Conservation (phyloP, 2,113 vertebrate species). For the Antechinus flavipes region DNA sequence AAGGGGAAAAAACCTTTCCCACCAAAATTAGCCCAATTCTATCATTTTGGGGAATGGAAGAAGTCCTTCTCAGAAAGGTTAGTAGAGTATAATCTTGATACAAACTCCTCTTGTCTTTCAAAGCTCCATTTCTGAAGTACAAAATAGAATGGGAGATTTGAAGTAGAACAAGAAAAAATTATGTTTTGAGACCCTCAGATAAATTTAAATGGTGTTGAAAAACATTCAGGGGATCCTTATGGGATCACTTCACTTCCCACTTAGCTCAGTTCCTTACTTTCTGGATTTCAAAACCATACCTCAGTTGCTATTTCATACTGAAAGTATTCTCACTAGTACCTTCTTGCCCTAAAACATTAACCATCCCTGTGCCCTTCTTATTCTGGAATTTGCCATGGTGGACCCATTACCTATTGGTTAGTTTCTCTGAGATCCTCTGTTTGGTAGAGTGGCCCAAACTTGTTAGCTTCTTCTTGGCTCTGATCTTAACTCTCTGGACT, state of each 20-base stretch:
- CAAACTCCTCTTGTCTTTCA: background rate
- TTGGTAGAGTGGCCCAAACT: background rate
- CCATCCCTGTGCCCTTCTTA: background rate
- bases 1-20: background rate
- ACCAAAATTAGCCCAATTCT: background rate
- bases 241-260: background rate
- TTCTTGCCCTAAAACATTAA: background rate
- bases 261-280: background rate
- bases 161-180: background rate
- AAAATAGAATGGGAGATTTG: background rate
- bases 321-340: background rate
- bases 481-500: background rate
- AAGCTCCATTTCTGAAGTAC: background rate
- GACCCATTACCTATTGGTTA: background rate
- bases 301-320: background rate
- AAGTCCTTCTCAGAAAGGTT: background rate
- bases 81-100: background rate
- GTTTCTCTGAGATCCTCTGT: background rate
- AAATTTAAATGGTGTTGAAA: background rate
- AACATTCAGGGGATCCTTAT: background rate
- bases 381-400: background rate
- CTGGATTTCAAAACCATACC: background rate
- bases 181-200: background rate
- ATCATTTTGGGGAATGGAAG: background rate
- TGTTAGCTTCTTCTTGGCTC: background rate